phyloP scores from a whole-genome alignment of 2,888 invertebrate species.

The Meiosimyza platycephala region DNA sequence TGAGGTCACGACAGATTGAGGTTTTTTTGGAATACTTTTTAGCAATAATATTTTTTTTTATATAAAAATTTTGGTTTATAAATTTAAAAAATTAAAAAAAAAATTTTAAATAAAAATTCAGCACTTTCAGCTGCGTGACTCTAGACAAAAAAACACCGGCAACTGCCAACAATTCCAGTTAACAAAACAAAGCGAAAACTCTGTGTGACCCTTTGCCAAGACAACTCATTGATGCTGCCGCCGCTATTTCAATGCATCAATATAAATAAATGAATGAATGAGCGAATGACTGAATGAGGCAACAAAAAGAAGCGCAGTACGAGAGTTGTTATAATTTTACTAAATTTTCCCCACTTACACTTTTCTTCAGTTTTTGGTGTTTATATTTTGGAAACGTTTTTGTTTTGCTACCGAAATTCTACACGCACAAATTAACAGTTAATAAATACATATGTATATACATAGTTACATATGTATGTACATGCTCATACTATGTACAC shows the following conservation, averaged over 20 bases:
- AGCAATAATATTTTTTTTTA: no score
- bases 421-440: constrained; percentile 27
- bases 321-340: not conserved
- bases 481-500: not conserved
- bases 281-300: not conserved
- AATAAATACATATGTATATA: constrained; percentile 9
- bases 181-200: no score
- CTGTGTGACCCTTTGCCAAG: not conserved
- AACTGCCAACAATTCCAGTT: no score
- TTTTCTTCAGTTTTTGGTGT: not conserved
- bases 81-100: not conserved
- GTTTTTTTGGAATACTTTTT: no score
- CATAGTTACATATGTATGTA: not conserved
- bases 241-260: not conserved
- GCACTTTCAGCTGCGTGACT: not conserved
- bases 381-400: constrained; percentile 14
- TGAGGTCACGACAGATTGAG: constrained; percentile 14
- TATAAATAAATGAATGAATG: not conserved
- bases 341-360: not conserved
- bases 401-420: constrained; percentile 45
- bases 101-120: no score
- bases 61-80: no score
- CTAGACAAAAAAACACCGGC: not conserved
- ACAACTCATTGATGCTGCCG: constrained; percentile 7
- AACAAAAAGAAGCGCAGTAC: not conserved